A percentile compares a stretch with the other conserved stretches of the same genome.
phyloP scores from a whole-genome alignment of 2,113 vertebrate species.

The Corythornis cristatus region DNA sequence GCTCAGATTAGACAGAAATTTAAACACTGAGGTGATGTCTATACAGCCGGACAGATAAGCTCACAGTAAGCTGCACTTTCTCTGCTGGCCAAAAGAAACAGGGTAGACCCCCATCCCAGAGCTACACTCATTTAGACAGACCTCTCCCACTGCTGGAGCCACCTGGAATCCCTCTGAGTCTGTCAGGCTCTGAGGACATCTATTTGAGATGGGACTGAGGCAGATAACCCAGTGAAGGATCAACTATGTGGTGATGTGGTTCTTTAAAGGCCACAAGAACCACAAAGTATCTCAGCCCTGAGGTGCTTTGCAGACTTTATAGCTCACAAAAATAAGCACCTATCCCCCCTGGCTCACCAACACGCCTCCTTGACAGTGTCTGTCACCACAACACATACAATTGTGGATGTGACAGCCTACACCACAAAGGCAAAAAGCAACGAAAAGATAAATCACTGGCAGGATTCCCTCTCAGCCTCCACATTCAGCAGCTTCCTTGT shows the following conservation, averaged over 20 bases:
- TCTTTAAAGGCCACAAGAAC: background rate
- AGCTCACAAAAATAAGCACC: background rate
- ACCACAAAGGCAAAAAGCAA: background rate
- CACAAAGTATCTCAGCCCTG: background rate
- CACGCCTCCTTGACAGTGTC: fast-evolving
- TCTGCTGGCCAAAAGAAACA: background rate
- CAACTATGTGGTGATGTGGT: background rate
- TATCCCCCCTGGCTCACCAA: fast-evolving
- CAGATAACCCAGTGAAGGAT: background rate
- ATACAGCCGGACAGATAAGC: background rate
- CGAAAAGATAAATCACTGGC: background rate
- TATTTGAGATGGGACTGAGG: background rate
- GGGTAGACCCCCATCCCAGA: background rate
- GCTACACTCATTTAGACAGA: background rate
- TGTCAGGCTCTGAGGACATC: background rate
- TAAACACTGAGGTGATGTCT: slow-evolving; percentile 14
- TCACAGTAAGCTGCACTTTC: background rate
- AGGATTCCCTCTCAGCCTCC: background rate
- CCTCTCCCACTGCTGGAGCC: background rate
- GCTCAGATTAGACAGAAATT: background rate
- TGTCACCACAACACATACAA: background rate
- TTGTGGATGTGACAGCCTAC: background rate
- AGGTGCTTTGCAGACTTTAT: background rate
- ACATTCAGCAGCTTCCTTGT: background rate
- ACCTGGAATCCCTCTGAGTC: background rate